Base-by-base conservation (phyloP, 1,140 invertebrate species). In the Saccostrea echinata region DNA sequence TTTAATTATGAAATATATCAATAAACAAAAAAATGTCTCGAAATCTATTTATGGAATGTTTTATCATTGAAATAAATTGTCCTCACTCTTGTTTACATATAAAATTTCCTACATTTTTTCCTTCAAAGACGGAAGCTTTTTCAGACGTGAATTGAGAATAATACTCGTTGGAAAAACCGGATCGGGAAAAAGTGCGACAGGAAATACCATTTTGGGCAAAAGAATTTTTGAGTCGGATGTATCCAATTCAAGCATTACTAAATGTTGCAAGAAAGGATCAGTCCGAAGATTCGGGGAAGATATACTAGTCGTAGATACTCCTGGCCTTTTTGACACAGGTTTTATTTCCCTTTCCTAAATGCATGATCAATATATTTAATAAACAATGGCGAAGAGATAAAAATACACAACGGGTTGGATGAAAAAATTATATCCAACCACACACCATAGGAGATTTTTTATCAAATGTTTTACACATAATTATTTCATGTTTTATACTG, bases 321-420 rank as follows among this genome's bases (percentile, higher is more conserved):
- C 84, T 1, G 84, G 84, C 8, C 57, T 85, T 64, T 85, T 85
- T 71, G 84, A 85, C 43, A 85, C 84, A 9, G 68, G 68, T 76
- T n/a, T n/a, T n/a, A n/a, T n/a, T n/a, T n/a, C n/a, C 43, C 9
- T 9, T 43, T 43, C 0, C 0, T 43, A 43, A 6, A 43, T 43
- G 4, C 1, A 43, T 43, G 43, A 0, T 43, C 6, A 1, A 43
- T 43, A 0, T 43, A 1, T 43, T 43, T 43, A 43, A 43, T 8
- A 43, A 2, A 4, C 43, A 43, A 9, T 8, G 43, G 4, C 43
- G 9, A 43, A 6, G 4, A 9, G 43, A n/a, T n/a, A n/a, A n/a
- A n/a, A n/a, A n/a, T n/a, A n/a, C n/a, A n/a, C n/a, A n/a, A n/a
- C n/a, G n/a, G n/a, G n/a, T n/a, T n/a, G n/a, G n/a, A n/a, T n/a